A percentile compares a stretch with the other conserved stretches of the same genome.
phyloP scores from a whole-genome alignment of 35 echinoderm and acorn worm genomes.

The Apostichopus californicus region DNA sequence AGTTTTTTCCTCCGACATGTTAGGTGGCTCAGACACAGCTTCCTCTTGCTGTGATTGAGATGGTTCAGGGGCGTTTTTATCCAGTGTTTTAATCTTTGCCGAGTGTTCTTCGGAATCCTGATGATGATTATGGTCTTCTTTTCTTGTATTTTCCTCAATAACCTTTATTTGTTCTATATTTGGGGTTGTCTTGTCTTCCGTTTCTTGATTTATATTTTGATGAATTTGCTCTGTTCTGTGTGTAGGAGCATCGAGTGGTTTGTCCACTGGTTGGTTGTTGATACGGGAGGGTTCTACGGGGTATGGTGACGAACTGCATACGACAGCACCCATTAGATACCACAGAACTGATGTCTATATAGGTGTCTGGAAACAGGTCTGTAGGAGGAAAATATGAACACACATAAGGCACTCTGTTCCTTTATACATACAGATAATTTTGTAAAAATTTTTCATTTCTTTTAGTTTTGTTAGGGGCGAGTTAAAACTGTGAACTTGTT shows the following conservation, averaged over 20 bases:
- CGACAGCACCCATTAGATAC: slow-evolving; percentile 47
- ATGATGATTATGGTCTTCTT: background rate
- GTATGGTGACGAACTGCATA: slow-evolving; percentile 30
- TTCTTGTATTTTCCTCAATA: background rate
- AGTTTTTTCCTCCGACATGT: slow-evolving; percentile 28
- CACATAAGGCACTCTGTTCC: no score
- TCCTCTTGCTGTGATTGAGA: background rate
- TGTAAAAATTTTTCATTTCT: no score
- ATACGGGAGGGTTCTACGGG: slow-evolving; percentile 39
- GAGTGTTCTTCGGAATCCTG: background rate
- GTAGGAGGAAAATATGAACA: no score
- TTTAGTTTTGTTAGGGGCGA: no score
- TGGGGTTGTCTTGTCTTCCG: background rate
- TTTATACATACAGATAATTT: no score
- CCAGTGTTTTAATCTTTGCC: background rate
- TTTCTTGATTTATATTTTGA: background rate
- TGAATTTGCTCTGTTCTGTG: background rate
- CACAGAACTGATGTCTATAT: background rate
- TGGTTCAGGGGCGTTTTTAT: background rate
- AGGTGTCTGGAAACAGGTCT: background rate
- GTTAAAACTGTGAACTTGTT: no score
- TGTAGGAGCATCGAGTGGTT: background rate
- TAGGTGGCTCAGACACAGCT: background rate
- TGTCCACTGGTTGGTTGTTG: slow-evolving; percentile 15
- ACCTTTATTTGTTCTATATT: background rate